Conservation (phyloP, 2,797 vertebrate genomes). For the Perodicticus potto region DNA sequence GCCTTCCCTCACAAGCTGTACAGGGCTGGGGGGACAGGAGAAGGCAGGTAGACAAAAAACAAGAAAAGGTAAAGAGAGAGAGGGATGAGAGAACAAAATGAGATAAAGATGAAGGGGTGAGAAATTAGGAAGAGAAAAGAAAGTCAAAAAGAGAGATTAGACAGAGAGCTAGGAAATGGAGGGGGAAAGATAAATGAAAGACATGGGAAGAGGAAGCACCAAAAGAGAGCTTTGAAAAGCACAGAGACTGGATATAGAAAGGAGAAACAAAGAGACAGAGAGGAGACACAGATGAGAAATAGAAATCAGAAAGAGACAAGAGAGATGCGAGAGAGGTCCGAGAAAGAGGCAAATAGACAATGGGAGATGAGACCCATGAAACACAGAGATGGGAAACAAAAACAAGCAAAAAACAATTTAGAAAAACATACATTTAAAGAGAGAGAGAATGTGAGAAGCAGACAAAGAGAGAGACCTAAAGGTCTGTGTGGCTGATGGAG, state of each 20-base stretch:
- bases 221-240: not conserved
- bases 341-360: not conserved
- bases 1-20: not conserved
- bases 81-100: not conserved
- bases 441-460: not conserved
- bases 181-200: not conserved
- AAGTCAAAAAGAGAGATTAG: not conserved
- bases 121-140: not conserved
- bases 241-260: not conserved
- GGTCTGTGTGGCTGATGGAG: not conserved
- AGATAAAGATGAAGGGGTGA: not conserved
- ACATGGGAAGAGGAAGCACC: rapidly evolving
- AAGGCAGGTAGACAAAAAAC: not conserved
- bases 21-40: not conserved
- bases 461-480: not conserved
- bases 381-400: not conserved
- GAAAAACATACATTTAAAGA: not conserved
- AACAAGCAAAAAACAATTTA: not conserved
- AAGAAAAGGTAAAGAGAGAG: not conserved
- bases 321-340: not conserved
- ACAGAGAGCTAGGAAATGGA: not conserved
- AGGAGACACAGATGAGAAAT: not conserved
- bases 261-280: not conserved
- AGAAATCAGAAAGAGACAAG: not conserved
- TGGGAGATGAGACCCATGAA: not conserved